These are phyloP conservation scores for Stigmatopora argus DNA, from an alignment of 2,113 vertebrate species.

Conservation along the genomic window DNA sequence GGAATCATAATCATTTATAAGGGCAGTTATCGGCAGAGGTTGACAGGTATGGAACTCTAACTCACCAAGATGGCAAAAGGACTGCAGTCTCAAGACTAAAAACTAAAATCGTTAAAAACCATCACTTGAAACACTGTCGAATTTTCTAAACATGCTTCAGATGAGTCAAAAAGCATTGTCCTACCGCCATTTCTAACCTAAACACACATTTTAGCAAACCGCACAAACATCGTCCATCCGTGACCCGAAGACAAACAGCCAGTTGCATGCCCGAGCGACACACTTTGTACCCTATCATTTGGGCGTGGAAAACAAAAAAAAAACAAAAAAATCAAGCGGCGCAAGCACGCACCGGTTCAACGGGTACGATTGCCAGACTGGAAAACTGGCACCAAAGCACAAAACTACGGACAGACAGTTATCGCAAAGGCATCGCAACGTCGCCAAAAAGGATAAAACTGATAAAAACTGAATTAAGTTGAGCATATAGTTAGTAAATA, in stretches of 20 bases:
- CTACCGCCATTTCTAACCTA: constrained; percentile 15
- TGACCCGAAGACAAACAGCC: constrained; percentile 29
- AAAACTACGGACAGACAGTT: background rate
- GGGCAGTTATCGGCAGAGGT: no score
- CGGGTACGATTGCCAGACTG: constrained; percentile 6
- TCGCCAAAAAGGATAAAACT: background rate
- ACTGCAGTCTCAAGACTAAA: background rate
- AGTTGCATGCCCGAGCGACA: constrained; percentile 25
- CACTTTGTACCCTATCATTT: constrained; percentile 24
- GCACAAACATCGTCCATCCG: constrained; percentile 15
- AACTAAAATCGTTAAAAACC: constrained; percentile 38
- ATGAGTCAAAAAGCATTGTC: constrained; percentile 30
- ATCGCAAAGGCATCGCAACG: background rate
- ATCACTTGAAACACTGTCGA: constrained; percentile 33
- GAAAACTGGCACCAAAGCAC: background rate
- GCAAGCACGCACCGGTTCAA: constrained; percentile 10
- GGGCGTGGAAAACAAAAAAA: background rate
- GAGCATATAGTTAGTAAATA: background rate
- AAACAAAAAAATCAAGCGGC: background rate
- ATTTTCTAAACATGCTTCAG: background rate
- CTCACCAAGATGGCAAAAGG: background rate
- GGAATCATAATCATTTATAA: no score
- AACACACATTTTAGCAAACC: constrained; percentile 16
- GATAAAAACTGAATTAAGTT: background rate
- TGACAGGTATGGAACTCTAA: no score